These are phyloP conservation scores for Suricata suricatta DNA, from an alignment of 2,113 vertebrate genomes.

Conservation along the genomic window DNA sequence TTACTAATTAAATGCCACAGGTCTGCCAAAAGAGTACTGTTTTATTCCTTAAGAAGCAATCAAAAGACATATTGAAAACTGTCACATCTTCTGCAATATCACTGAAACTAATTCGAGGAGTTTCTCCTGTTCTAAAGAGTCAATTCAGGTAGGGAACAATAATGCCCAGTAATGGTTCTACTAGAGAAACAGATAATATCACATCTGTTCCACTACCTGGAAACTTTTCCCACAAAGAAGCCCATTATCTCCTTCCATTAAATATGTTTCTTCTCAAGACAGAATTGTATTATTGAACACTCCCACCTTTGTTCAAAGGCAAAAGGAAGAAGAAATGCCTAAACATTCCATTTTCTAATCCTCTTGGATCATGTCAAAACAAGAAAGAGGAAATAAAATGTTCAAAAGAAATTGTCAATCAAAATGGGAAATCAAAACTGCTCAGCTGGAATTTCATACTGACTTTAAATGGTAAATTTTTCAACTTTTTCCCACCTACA, in stretches of 20 bases:
- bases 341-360: constrained; percentile 34
- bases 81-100: background rate
- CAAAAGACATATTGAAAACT: background rate
- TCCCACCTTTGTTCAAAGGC: constrained; percentile 34
- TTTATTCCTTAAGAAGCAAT: background rate
- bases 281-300: background rate
- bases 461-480: background rate
- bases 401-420: background rate
- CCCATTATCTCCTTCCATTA: constrained; percentile 38
- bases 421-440: constrained; percentile 39
- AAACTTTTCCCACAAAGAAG: constrained; percentile 34
- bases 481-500: background rate
- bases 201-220: background rate
- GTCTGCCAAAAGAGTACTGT: background rate
- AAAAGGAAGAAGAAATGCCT: constrained; percentile 56
- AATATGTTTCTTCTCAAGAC: constrained; percentile 8
- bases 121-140: constrained; percentile 18
- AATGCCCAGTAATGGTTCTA: background rate
- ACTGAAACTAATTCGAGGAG: constrained; percentile 12
- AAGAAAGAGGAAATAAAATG: constrained; percentile 45
- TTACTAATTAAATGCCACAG: background rate
- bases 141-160: background rate
- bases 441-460: background rate
- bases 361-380: constrained; percentile 55
- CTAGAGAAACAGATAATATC: constrained; percentile 20